Evolutionary conservation across 2,113 vertebrate species (phyloP), one percentile per base, ranked within the genome.

Genomic region (Bubo bubo): DNA sequence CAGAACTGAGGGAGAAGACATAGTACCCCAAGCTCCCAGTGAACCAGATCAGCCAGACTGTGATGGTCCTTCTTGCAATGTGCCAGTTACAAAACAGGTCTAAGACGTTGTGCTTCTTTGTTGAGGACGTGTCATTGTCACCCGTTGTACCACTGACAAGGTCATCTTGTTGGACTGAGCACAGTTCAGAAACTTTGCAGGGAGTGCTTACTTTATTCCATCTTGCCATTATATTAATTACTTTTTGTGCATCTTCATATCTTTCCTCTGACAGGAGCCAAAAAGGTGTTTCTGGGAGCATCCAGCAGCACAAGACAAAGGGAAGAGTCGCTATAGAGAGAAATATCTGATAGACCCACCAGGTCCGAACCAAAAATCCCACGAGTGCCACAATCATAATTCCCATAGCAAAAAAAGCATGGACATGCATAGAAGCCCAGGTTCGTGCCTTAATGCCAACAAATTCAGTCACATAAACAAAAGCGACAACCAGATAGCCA

Each of bases 381-480:
- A 98, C 98, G 82, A 99, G 97, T 70, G 99, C 99, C 96, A 99
- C 99, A 90, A 99, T 49, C 98, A 99, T 99, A 90, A 99, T 20
- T 93, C 99, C 99, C 15, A 99, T 28, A 3, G 99, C 99, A 96
- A 99, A 99, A 97, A 98, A 99, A 9, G 99, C 99, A 59, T 99
- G 99, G 94, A 99, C 98, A 45, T 99, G 99, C 98, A 99, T 99
- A 53, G 99, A 99, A 37, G 99, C 99, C 99, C 99, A 99, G 0
- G 99, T 99, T 95, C 99, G 99, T 60, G 98, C 98, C 95, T 99
- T 99, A 97, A 96, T 99, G 95, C 99, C 99, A 6, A 99, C 98
- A 96, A 99, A 99, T 97, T 99, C 99, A 24, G 99, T 99, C 92
- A 99, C 99, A 14, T 99, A 99, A 90, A 99, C 99, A 97, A 99